Percentiles rank a stretch among this genome's conserved stretches.
phyloP scores from a whole-genome alignment of 1,140 invertebrate genomes.

The Leptopilina boulardi region DNA sequence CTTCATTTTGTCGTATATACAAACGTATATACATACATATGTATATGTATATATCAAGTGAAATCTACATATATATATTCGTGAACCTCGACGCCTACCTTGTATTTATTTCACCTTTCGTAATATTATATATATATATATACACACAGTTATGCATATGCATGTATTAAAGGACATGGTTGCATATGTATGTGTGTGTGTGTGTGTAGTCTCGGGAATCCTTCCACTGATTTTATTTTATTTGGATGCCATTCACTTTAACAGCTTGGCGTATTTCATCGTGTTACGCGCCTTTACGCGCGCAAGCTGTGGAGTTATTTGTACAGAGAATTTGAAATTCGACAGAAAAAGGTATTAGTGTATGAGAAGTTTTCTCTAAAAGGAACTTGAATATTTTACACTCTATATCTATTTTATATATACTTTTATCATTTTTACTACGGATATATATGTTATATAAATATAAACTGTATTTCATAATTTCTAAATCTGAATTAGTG shows the following conservation, averaged over 20 bases:
- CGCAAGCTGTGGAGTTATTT: constrained; percentile 26
- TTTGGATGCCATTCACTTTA: constrained; percentile 32
- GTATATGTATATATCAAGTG: neutral
- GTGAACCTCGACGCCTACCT: constrained; percentile 21
- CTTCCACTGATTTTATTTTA: constrained; percentile 31
- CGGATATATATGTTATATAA: no score
- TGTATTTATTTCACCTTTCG: constrained; percentile 19
- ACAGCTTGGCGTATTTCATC: constrained; percentile 32
- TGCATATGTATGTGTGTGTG: neutral
- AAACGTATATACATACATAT: neutral
- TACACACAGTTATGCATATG: neutral
- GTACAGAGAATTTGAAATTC: constrained; percentile 16
- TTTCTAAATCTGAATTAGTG: no score
- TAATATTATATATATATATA: constrained; percentile 6
- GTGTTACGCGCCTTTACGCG: constrained; percentile 33
- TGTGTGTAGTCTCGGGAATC: constrained; percentile 8
- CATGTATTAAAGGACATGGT: constrained; percentile 1
- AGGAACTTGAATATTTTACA: neutral
- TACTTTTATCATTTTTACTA: neutral
- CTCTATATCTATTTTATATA: neutral
- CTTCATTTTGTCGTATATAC: constrained; percentile 8
- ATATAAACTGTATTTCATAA: no score
- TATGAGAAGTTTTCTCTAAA: neutral
- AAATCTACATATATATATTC: neutral
- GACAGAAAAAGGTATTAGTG: constrained; percentile 11